Evolutionary conservation across 2,797 vertebrate genomes (phyloP).

Genomic region (Crenichthys baileyi): DNA sequence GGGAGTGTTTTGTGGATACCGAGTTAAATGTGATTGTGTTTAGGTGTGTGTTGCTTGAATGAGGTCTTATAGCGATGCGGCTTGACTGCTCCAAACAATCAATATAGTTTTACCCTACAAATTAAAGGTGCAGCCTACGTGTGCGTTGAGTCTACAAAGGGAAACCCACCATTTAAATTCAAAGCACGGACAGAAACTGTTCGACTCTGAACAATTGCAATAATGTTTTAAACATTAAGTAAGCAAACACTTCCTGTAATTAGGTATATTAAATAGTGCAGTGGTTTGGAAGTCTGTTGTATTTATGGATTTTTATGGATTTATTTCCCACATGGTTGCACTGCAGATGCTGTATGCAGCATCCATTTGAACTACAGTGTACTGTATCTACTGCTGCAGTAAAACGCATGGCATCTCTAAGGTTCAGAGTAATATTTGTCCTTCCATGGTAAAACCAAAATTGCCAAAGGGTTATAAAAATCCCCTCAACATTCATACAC

Average conservation of each 20-base stretch:
- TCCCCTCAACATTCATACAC: conserved; percentile 22
- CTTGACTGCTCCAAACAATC: conserved; percentile 31
- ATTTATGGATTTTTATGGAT: neutral
- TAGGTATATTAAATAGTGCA: neutral
- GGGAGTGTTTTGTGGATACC: conserved; percentile 55
- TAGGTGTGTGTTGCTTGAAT: conserved; percentile 10
- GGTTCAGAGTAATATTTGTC: conserved; percentile 27
- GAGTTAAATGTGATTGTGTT: conserved; percentile 41
- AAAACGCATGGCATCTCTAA: conserved; percentile 25
- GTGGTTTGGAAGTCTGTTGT: neutral
- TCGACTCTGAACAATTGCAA: neutral
- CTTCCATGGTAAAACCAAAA: conserved; percentile 23
- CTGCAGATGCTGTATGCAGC: conserved; percentile 30
- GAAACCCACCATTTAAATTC: neutral
- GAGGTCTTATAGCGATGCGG: conserved; percentile 7
- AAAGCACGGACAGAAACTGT: neutral
- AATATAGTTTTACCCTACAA: conserved; percentile 18
- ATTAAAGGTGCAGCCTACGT: conserved; percentile 24
- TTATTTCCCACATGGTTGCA: conserved; percentile 1
- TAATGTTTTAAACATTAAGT: neutral
- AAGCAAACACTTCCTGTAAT: neutral
- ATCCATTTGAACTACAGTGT: conserved; percentile 12
- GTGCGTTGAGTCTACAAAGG: conserved; percentile 10
- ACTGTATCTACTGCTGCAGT: conserved; percentile 21
- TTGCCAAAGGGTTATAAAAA: conserved; percentile 17